A percentile compares a stretch with the other conserved stretches of the same genome.
Evolutionary conservation across 2,113 vertebrate species (phyloP).

Genomic region (Manacus vitellinus): DNA sequence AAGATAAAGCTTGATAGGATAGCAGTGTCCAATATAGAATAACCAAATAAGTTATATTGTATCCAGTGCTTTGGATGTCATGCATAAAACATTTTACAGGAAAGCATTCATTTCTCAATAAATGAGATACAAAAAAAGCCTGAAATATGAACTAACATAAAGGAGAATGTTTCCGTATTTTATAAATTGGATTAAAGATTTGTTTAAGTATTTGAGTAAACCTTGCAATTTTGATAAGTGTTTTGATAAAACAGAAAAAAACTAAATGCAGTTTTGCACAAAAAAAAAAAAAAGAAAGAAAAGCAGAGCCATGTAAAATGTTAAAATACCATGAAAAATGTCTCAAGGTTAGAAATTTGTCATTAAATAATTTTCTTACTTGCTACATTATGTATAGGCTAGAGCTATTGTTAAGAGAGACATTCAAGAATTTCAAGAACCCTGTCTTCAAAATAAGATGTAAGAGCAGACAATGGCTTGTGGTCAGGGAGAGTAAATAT

Average conservation of each 20-base stretch:
- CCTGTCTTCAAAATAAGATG: slow-evolving; percentile 37
- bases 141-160: background rate
- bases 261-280: background rate
- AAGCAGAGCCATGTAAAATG: background rate
- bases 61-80: background rate
- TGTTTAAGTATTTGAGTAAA: background rate
- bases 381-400: background rate
- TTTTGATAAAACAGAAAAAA: background rate
- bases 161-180: background rate
- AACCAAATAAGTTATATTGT: background rate
- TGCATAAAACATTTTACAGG: background rate
- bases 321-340: background rate
- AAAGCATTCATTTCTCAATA: background rate
- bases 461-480: slow-evolving; percentile 41
- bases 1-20: background rate
- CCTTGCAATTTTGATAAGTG: background rate
- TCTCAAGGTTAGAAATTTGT: background rate
- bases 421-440: slow-evolving; percentile 25
- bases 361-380: background rate
- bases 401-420: slow-evolving; percentile 5
- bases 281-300: background rate
- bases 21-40: background rate
- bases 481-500: slow-evolving; percentile 39
- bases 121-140: background rate
- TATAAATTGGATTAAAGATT: background rate